These are phyloP conservation scores for Agrenia bidenticulata DNA, from an alignment of 2,888 invertebrate genomes.

Conservation along the genomic window DNA sequence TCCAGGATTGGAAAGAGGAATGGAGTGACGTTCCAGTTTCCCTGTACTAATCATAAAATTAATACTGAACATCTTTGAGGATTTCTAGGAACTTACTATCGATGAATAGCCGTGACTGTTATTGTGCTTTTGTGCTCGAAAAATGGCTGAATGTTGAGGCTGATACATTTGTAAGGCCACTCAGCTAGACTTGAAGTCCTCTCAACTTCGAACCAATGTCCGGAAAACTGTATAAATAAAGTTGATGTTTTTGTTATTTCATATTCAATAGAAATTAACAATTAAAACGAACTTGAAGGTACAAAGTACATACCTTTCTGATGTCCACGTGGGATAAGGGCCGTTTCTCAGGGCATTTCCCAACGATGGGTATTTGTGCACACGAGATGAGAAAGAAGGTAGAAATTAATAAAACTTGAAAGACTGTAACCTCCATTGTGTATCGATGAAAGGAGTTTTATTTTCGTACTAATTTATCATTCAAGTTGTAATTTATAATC, in stretches of 20 bases:
- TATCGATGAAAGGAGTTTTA: too few relatives aligned
- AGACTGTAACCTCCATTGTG: too few relatives aligned
- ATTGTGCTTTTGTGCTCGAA: constrained; percentile 26
- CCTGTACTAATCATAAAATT: not conserved
- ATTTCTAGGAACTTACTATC: constrained; percentile 13
- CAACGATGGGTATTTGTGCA: constrained; percentile 4
- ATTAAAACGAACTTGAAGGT: not conserved
- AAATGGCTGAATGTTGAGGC: constrained; percentile 22
- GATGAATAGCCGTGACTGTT: constrained; percentile 13
- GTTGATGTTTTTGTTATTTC: not conserved
- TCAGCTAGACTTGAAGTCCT: constrained; percentile 24
- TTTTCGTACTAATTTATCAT: too few relatives aligned
- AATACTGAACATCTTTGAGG: not conserved
- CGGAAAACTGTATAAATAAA: not conserved
- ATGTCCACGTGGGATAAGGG: not conserved
- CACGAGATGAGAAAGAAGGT: too few relatives aligned
- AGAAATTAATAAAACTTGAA: too few relatives aligned
- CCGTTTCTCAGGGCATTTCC: constrained; percentile 7
- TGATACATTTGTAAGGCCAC: constrained; percentile 32
- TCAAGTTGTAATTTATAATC: too few relatives aligned
- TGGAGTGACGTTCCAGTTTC: not conserved
- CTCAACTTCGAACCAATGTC: constrained; percentile 30
- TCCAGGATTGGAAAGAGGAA: not conserved
- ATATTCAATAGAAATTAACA: too few relatives aligned
- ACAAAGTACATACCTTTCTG: constrained; percentile 13